Conservation (phyloP, 2,888 invertebrate species). For the Drosophila recens region DNA sequence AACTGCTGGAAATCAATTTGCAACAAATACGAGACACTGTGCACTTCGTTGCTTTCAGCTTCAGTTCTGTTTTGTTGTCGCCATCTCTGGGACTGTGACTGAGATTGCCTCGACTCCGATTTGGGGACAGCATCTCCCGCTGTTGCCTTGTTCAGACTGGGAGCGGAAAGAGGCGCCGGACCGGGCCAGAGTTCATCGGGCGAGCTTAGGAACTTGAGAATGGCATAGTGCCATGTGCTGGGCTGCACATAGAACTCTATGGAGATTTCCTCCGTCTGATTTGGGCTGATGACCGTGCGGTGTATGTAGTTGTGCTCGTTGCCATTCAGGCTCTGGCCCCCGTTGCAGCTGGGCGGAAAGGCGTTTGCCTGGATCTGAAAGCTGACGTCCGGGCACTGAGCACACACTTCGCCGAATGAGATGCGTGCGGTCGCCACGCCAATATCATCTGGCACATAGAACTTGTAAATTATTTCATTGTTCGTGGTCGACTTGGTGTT, state of each 20-base stretch:
- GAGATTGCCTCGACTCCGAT: neutral
- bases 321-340: slow-evolving; percentile 64
- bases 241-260: slow-evolving; percentile 87
- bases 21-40: slow-evolving; percentile 71
- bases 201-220: slow-evolving; percentile 81
- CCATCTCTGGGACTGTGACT: neutral
- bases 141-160: slow-evolving; percentile 6
- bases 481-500: slow-evolving; percentile 52
- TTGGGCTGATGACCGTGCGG: slow-evolving; percentile 86
- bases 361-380: slow-evolving; percentile 87
- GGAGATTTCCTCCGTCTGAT: slow-evolving; percentile 84
- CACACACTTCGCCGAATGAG: slow-evolving; percentile 84
- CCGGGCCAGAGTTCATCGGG: slow-evolving; percentile 24
- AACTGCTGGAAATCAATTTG: slow-evolving; percentile 74
- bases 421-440: slow-evolving; percentile 82
- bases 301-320: slow-evolving; percentile 86
- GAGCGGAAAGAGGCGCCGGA: slow-evolving; percentile 3
- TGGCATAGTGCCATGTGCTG: slow-evolving; percentile 88
- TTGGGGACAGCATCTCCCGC: neutral
- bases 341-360: slow-evolving; percentile 83
- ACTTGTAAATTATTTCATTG: slow-evolving; percentile 86
- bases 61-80: slow-evolving; percentile 25
- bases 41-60: slow-evolving; percentile 28
- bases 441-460: slow-evolving; percentile 85
- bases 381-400: slow-evolving; percentile 84